Evolutionary conservation across 2,888 invertebrate species (phyloP), one percentile per base, ranked within the genome.

Genomic region (Suillia variegata): DNA sequence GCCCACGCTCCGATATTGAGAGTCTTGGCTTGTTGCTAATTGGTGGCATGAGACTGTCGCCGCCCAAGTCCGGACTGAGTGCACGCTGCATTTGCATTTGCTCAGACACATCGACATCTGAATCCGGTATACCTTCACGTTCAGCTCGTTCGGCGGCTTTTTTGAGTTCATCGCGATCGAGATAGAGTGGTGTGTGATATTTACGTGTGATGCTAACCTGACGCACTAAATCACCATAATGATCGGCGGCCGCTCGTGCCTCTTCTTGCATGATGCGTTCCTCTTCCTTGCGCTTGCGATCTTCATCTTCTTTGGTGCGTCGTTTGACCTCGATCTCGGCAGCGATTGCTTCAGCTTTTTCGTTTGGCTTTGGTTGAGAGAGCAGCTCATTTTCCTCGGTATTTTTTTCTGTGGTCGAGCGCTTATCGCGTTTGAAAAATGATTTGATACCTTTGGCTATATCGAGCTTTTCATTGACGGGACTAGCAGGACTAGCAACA

Each of bases 201-300:
- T 81, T 75, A 6, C 83, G 76, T 15, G 82, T 83, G 58, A 81
- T 82, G 13, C 90, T 88, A 70, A 88, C 88, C 75, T 88, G 90
- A 69, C 87, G 87, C 1, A 93, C 90, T 65, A 93, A 88, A 75
- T 89, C 92, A 17, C 90, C 90, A 70, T 93, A 93, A 75, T 92
- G 90, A 81, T 91, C 91, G 15, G 90, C 89, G 0, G 90, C 88
- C 0, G 88, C 88, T 76, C 85, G 87, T 1, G 87, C 85, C 78
- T 89, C 90, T 66, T 91, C 90, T 52, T 84, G 62, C 73, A 77
- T 78, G 2, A 76, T 62, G 2, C 74, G 67, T 34, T 79, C 75
- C 8, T 73, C 74, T 59, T 79, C 78, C 18, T 71, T 66, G 15
- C 79, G 77, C 2, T 75, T 74, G 10, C 64, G 62, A 31, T 79